These are phyloP conservation scores for Meloidogyne hapla DNA, from an alignment of 1,140 invertebrate species.

Conservation along the genomic window DNA sequence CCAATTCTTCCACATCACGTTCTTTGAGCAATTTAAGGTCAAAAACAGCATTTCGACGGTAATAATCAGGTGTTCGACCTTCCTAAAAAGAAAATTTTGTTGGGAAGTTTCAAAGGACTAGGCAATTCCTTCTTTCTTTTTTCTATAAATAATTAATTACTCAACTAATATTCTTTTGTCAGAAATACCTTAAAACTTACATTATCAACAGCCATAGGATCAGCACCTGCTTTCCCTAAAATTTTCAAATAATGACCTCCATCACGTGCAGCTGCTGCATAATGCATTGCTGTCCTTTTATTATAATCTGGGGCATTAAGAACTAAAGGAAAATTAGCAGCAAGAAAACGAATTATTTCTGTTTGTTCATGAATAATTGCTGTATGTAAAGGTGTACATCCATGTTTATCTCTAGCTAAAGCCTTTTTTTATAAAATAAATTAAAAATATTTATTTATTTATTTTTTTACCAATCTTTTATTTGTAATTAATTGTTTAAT, in stretches of 20 bases:
- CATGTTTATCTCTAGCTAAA: constrained; percentile 75
- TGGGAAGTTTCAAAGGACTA: constrained; percentile 25
- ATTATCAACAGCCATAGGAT: constrained; percentile 78
- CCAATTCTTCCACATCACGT: constrained; percentile 35
- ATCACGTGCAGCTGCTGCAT: constrained; percentile 79
- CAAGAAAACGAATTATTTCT: constrained; percentile 70
- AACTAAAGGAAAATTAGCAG: constrained; percentile 54
- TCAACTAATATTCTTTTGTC: too few relatives aligned
- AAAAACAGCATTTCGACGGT: constrained; percentile 59
- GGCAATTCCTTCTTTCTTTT: too few relatives aligned
- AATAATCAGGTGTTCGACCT: constrained; percentile 62
- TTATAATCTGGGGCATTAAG: constrained; percentile 67
- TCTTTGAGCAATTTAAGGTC: constrained; percentile 62
- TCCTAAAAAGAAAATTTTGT: constrained; percentile 45
- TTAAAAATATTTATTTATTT: neutral
- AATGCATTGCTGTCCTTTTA: constrained; percentile 84
- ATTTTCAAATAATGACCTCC: constrained; percentile 85
- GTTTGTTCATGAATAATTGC: constrained; percentile 71
- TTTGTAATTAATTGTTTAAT: constrained; percentile 56
- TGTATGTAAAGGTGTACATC: constrained; percentile 75
- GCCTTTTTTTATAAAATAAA: constrained; percentile 68
- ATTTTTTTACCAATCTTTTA: neutral
- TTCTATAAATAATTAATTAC: too few relatives aligned
- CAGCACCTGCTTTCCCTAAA: constrained; percentile 78
- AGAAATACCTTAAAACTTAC: constrained; percentile 73